Percentiles rank a stretch among this genome's conserved stretches.
phyloP scores from a whole-genome alignment of 2,113 vertebrate species.

The Clinocottus analis region DNA sequence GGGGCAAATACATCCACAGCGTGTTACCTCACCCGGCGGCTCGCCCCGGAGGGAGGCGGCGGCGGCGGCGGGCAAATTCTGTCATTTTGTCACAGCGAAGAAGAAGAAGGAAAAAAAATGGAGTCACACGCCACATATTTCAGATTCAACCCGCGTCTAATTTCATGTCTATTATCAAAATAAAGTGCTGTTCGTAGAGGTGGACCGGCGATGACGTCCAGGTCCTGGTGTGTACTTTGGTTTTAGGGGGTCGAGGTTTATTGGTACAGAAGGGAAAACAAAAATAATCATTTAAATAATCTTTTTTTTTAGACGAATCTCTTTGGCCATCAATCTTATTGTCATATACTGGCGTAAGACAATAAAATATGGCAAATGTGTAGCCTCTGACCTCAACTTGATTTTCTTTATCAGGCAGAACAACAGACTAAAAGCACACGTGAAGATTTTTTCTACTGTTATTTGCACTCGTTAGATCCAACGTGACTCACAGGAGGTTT shows the following conservation, averaged over 20 bases:
- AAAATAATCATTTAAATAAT: background rate
- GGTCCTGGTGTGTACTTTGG: background rate
- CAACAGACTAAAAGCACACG: background rate
- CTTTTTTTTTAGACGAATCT: background rate
- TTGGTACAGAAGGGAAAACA: background rate
- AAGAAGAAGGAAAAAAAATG: background rate
- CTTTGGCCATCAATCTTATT: background rate
- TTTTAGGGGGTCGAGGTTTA: background rate
- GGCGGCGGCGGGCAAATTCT: no score
- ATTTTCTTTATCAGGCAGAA: background rate
- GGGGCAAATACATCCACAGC: conserved; percentile 48
- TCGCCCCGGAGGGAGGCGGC: no score
- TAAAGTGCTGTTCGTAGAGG: background rate
- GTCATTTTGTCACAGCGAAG: conserved; percentile 2
- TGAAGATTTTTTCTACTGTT: background rate
- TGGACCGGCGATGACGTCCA: background rate
- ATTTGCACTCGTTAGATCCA: no score
- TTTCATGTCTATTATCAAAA: background rate
- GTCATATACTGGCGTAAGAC: background rate
- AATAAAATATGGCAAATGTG: background rate
- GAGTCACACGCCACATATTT: conserved; percentile 3
- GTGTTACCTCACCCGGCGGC: conserved; percentile 41
- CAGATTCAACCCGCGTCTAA: background rate
- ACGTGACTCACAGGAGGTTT: no score
- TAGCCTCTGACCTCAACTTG: background rate